Evolutionary conservation across 2,888 invertebrate genomes (phyloP).

Genomic region (Carpatolechia fugitivella): DNA sequence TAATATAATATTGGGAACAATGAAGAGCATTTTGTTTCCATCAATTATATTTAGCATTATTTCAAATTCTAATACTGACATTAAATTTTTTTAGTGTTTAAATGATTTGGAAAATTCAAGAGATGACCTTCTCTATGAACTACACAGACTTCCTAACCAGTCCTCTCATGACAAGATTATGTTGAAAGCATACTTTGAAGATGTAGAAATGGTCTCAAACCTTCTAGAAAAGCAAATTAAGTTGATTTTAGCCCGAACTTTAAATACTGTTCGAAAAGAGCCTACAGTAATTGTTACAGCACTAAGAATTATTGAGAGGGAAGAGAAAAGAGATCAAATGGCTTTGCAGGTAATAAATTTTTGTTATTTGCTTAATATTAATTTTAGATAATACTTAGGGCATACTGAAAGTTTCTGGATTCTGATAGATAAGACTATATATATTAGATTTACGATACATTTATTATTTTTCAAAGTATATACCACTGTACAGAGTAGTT

Average conservation of each 20-base stretch:
- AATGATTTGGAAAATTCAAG: constrained; percentile 97
- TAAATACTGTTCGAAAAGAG: constrained; percentile 96
- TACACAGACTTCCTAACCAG: constrained; percentile 95
- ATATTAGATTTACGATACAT: too few species aligned
- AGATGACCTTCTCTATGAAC: constrained; percentile 95
- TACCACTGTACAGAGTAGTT: too few species aligned
- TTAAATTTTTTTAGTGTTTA: constrained; percentile 81
- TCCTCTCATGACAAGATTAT: constrained; percentile 94
- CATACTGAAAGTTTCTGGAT: too few species aligned
- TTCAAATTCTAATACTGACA: background rate
- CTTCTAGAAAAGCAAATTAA: constrained; percentile 94
- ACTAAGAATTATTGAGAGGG: constrained; percentile 96
- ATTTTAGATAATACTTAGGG: background rate
- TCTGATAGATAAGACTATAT: too few species aligned
- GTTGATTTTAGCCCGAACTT: constrained; percentile 91
- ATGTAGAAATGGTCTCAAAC: constrained; percentile 94
- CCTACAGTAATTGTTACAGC: constrained; percentile 98
- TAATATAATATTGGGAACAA: too few species aligned
- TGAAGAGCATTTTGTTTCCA: background rate
- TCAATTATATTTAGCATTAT: background rate
- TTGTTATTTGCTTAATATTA: background rate
- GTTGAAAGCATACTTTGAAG: constrained; percentile 96
- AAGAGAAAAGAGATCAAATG: constrained; percentile 96
- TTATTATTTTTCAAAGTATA: too few species aligned
- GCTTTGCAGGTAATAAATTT: constrained; percentile 80